Base-by-base conservation (phyloP, 2,797 vertebrate species). In the Phataginus tetradactyla region DNA sequence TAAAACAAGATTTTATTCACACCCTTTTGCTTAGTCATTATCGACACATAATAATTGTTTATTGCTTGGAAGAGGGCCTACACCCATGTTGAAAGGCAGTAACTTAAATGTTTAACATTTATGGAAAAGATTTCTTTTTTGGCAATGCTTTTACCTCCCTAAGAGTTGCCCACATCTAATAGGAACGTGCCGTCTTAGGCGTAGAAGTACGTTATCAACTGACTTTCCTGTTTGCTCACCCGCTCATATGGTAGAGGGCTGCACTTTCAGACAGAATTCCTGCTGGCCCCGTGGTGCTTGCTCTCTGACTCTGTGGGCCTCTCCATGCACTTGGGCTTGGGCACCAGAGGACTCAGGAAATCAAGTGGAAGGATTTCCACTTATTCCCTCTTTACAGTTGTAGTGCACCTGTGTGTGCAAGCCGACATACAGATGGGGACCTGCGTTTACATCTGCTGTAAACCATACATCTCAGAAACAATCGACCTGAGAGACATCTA, bases 1-100 rank as follows among this genome's bases (percentile, higher is more conserved):
- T 57, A 84, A 64, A 75, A 18, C 39, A 39, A 68, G 49, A 51
- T 84, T 84, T 93, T 77, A 66, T 88, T 86, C 49, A 42, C 32
- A 53, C 49, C 10, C 14, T 74, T 94, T 86, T 45, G 25, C 63
- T 51, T 95, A 45, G 49, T 87, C 25, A 63, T 59, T 61, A 34
- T 27, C 53, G 14, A 90, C 17, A 27, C 21, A 32, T 34, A 39
- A 17, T 78, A 81, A 57, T 90, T 55, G 9, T 34, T 91, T 69
- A 18, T 86, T 71, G 32, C 34, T 77, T 86, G 53, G 37, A 95
- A 93, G 25, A 51, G 7, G 15, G 63, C n/a, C 61, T 57, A 11
- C 11, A 59, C 14, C 25, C 4, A 5, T 49, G 34, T 69, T 89
- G 6, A 72, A 61, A 85, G 17, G 29, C 7, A 55, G 53, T 61